phyloP scores from a whole-genome alignment of 2,888 invertebrate genomes.

The Nemurella pictetii region DNA sequence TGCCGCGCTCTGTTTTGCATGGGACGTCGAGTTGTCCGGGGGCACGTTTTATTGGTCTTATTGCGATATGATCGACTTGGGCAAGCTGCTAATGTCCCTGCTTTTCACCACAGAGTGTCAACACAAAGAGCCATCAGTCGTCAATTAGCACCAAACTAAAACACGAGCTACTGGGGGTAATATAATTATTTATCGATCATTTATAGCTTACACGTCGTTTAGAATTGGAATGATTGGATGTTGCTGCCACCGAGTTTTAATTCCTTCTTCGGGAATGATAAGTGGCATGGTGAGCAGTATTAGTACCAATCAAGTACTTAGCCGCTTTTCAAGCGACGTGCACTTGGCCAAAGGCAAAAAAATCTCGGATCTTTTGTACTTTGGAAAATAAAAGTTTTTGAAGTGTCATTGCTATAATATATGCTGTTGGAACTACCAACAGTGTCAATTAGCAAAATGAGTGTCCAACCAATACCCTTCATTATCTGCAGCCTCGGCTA shows the following conservation, averaged over 20 bases:
- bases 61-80: neutral
- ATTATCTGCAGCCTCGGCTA: no score
- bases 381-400: neutral
- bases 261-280: neutral
- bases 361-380: neutral
- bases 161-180: neutral
- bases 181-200: neutral
- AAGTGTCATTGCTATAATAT: no score
- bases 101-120: slow-evolving; percentile 6
- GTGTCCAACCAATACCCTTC: no score
- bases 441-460: no score
- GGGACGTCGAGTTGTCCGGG: neutral
- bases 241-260: neutral
- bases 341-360: neutral
- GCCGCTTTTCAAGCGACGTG: neutral
- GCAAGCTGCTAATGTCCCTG: neutral
- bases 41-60: neutral
- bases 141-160: neutral
- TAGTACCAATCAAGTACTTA: neutral
- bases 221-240: no score
- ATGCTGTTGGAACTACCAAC: no score
- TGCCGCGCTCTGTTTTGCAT: neutral
- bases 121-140: neutral
- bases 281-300: neutral
- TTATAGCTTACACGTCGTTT: neutral